A percentile compares a stretch with the other conserved stretches of the same genome.
These are phyloP conservation scores for Eupeodes luniger DNA, from an alignment of 2,888 invertebrate species.

Conservation along the genomic window DNA sequence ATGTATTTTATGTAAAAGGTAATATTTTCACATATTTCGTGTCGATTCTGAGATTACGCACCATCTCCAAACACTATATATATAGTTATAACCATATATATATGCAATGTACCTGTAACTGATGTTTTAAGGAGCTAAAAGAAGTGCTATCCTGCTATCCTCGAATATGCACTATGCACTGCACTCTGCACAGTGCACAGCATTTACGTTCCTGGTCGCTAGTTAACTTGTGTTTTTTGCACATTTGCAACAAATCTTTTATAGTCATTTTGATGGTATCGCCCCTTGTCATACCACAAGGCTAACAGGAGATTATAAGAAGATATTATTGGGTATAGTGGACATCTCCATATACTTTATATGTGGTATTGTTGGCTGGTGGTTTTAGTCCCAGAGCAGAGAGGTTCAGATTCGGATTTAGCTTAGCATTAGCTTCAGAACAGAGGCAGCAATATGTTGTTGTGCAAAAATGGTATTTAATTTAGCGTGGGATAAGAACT, in stretches of 20 bases:
- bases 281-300: conserved; percentile 73
- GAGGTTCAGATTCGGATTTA: background rate
- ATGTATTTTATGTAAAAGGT: conserved; percentile 47
- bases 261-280: conserved; percentile 73
- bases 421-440: conserved; percentile 2
- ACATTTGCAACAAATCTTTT: conserved; percentile 74
- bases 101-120: background rate
- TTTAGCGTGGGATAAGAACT: conserved; percentile 70
- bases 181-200: no score
- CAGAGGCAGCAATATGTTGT: conserved; percentile 42
- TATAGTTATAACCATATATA: background rate
- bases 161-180: background rate
- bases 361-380: background rate
- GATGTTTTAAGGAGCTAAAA: conserved; percentile 25
- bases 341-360: conserved; percentile 55
- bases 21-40: conserved; percentile 74
- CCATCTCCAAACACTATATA: background rate
- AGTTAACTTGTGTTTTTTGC: conserved; percentile 67
- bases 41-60: conserved; percentile 72
- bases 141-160: background rate
- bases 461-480: conserved; percentile 52
- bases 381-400: background rate
- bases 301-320: conserved; percentile 73
- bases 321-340: conserved; percentile 64
- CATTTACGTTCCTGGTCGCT: conserved; percentile 44